These are phyloP conservation scores for Cheilosia pagana DNA, from an alignment of 2,888 invertebrate species.

Conservation along the genomic window DNA sequence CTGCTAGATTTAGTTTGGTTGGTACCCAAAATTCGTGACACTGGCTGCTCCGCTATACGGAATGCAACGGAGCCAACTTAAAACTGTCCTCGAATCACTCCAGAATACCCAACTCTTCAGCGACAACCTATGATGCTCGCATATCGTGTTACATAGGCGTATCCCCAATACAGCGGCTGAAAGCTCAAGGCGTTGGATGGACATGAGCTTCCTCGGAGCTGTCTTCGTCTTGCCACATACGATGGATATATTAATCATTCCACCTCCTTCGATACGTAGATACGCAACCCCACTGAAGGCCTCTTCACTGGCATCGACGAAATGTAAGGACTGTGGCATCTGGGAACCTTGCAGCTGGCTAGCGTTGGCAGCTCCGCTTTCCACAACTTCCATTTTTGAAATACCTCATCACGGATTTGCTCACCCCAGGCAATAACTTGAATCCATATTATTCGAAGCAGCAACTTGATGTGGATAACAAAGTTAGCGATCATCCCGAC, in stretches of 20 bases:
- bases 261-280: neutral
- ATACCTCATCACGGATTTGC: neutral
- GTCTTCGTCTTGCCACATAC: slow-evolving; percentile 3
- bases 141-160: neutral
- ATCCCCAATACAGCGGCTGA: slow-evolving; percentile 12
- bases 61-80: slow-evolving; percentile 74
- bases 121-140: slow-evolving; percentile 2
- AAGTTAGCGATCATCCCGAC: slow-evolving; percentile 3
- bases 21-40: slow-evolving; percentile 44
- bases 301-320: slow-evolving; percentile 15
- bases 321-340: neutral
- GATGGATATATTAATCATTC: neutral
- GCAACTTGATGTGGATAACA: neutral
- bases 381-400: neutral
- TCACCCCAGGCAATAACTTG: neutral
- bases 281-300: slow-evolving; percentile 9
- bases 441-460: neutral
- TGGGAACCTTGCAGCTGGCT: neutral
- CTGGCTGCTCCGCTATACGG: slow-evolving; percentile 44
- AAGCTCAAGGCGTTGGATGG: slow-evolving; percentile 7
- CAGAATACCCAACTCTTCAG: slow-evolving; percentile 63
- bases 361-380: neutral
- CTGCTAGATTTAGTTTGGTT: slow-evolving; percentile 46
- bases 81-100: slow-evolving; percentile 73
- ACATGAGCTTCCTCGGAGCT: neutral